These are phyloP conservation scores for Poliocrania exsul DNA, from an alignment of 2,797 vertebrate genomes.

Conservation along the genomic window DNA sequence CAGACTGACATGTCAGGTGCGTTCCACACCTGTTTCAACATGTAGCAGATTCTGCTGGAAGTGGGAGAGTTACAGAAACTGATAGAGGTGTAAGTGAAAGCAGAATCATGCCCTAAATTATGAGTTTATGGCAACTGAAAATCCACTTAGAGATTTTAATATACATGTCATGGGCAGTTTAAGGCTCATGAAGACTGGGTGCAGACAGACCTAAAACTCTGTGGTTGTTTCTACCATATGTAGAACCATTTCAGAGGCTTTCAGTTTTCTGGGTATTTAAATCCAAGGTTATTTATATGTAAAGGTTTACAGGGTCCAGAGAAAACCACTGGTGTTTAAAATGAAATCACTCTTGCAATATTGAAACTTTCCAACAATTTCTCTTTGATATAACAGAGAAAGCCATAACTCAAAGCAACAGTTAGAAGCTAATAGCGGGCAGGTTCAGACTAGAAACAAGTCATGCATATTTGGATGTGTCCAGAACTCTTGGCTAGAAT, in stretches of 20 bases:
- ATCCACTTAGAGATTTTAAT: slow-evolving; percentile 13
- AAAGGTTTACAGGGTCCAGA: not conserved
- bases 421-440: not conserved
- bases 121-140: not conserved
- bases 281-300: slow-evolving; percentile 8
- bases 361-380: slow-evolving; percentile 13
- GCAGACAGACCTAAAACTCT: not conserved
- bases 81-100: not conserved
- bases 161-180: not conserved
- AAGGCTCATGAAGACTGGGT: not conserved
- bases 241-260: not conserved
- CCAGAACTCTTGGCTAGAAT: slow-evolving; percentile 9
- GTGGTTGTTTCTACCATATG: not conserved
- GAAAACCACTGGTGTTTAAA: slow-evolving; percentile 28
- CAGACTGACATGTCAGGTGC: not conserved
- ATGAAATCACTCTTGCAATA: slow-evolving; percentile 14
- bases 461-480: slow-evolving; percentile 1
- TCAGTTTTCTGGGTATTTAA: not conserved
- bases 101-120: not conserved
- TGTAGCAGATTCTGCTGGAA: not conserved
- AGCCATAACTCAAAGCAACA: not conserved
- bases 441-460: slow-evolving; percentile 19
- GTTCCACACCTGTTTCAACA: not conserved
- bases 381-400: not conserved
- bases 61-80: not conserved